These are phyloP conservation scores for Urocitellus parryii DNA, from an alignment of 2,113 vertebrate species.

Conservation along the genomic window DNA sequence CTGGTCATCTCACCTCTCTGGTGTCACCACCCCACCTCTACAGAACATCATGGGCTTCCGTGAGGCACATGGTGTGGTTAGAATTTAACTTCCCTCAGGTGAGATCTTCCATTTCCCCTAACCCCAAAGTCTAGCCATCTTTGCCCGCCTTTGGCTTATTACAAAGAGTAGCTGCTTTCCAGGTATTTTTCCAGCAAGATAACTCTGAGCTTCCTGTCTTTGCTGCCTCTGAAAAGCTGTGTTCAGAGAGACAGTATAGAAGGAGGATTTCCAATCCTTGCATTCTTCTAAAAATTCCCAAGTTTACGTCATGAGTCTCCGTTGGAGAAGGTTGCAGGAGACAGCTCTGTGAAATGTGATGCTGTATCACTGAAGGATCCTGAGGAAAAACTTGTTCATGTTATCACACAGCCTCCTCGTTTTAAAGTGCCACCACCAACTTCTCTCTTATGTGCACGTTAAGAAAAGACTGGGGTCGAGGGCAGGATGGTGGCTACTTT, in stretches of 20 bases:
- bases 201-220: not conserved
- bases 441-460: no score
- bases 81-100: not conserved
- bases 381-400: not conserved
- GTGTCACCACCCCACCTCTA: rapidly evolving
- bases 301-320: not conserved
- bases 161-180: rapidly evolving
- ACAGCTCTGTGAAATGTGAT: rapidly evolving
- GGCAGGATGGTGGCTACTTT: not conserved
- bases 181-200: not conserved
- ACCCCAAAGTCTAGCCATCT: not conserved
- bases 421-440: not conserved
- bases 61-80: rapidly evolving
- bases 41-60: not conserved
- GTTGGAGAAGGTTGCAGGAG: rapidly evolving
- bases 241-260: not conserved
- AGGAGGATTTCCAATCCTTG: not conserved
- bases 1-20: not conserved
- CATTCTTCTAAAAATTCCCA: not conserved
- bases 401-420: not conserved
- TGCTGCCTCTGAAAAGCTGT: not conserved
- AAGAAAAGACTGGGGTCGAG: not conserved
- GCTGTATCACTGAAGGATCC: rapidly evolving
- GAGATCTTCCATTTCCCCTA: not conserved
- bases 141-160: not conserved